Percentiles rank a stretch among this genome's conserved stretches.
Conservation (phyloP, 2,797 vertebrate genomes). For the Epinephelus malabaricus region DNA sequence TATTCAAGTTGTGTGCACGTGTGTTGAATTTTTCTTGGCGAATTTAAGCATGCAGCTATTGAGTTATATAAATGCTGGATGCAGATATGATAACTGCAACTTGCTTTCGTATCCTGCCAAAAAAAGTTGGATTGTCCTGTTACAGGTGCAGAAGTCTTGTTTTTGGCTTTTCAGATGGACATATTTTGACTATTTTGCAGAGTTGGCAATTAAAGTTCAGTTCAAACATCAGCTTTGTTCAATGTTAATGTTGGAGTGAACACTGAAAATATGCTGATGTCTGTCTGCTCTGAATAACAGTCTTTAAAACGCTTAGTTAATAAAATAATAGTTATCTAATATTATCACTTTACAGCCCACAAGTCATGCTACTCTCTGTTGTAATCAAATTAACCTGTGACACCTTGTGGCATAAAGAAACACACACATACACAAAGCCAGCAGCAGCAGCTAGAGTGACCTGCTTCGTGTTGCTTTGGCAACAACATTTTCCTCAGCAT, state of each 20-base stretch:
- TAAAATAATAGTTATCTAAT: background rate
- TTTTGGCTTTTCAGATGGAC: background rate
- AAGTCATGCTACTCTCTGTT: background rate
- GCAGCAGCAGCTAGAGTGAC: background rate
- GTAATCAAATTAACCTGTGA: background rate
- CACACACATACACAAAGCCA: background rate
- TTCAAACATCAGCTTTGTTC: accelerated
- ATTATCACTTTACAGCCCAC: background rate
- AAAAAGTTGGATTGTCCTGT: background rate
- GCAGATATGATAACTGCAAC: background rate
- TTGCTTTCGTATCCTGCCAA: background rate
- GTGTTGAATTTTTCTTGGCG: background rate
- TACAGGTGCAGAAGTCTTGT: background rate
- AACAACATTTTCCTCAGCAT: constrained; percentile 26
- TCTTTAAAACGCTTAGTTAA: background rate
- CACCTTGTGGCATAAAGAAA: constrained; percentile 19
- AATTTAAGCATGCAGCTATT: background rate
- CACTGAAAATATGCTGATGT: background rate
- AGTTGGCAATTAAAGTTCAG: background rate
- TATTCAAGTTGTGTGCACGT: background rate
- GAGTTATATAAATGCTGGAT: background rate
- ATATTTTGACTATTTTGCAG: background rate
- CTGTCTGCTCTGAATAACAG: background rate
- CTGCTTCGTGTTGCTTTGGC: constrained; percentile 24
- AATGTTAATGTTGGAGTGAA: background rate